phyloP scores from a whole-genome alignment of 2,888 invertebrate genomes.

The Plutella xylostella region DNA sequence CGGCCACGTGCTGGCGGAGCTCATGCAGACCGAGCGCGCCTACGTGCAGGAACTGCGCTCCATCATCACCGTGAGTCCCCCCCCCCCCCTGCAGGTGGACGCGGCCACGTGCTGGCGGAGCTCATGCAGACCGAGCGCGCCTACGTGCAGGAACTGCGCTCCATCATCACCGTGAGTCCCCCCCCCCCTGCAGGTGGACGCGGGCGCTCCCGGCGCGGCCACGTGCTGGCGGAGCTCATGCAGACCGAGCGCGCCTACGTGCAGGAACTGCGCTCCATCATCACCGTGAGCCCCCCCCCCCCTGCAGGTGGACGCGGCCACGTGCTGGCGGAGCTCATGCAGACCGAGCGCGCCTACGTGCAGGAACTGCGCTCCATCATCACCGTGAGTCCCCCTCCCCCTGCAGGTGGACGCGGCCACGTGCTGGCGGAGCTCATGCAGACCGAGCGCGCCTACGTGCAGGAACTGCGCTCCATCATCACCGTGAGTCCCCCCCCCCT shows the following conservation, averaged over 20 bases:
- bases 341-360: conserved; percentile 95
- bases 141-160: conserved; percentile 94
- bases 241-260: conserved; percentile 96
- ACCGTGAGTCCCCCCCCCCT: too few relatives aligned
- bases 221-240: conserved; percentile 92
- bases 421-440: conserved; percentile 93
- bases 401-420: conserved; percentile 88
- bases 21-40: conserved; percentile 91
- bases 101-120: conserved; percentile 92
- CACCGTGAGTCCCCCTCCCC: conserved; percentile 79
- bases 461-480: conserved; percentile 90
- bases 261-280: conserved; percentile 90
- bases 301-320: conserved; percentile 90
- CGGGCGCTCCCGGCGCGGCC: conserved; percentile 81
- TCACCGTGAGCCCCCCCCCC: conserved; percentile 85
- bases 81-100: too few relatives aligned
- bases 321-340: conserved; percentile 91
- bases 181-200: conserved; percentile 78
- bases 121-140: conserved; percentile 92
- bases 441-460: conserved; percentile 94
- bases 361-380: conserved; percentile 91
- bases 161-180: conserved; percentile 85
- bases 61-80: conserved; percentile 84
- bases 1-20: conserved; percentile 91
- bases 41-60: conserved; percentile 95